phyloP scores from a whole-genome alignment of 2,113 vertebrate genomes.

The Hiodon alosoides region DNA sequence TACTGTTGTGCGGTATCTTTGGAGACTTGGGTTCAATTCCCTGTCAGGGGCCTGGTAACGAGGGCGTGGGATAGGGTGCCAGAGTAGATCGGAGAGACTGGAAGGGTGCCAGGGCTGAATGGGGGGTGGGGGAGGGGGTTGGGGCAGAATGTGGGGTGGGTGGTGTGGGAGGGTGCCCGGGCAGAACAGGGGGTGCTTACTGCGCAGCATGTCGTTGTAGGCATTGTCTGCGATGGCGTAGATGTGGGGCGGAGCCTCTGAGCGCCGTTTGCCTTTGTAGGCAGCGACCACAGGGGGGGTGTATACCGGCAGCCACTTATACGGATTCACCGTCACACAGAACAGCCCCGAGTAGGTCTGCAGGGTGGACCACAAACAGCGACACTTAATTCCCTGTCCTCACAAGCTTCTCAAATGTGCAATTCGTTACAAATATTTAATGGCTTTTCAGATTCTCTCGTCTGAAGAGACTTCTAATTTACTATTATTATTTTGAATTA shows the following conservation, averaged over 20 bases:
- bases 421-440: background rate
- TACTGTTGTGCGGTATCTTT: too few relatives aligned
- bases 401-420: background rate
- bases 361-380: slow-evolving; percentile 15
- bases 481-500: too few relatives aligned
- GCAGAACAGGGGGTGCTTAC: slow-evolving; percentile 54
- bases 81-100: too few relatives aligned
- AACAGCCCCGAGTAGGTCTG: slow-evolving; percentile 93
- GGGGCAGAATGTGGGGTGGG: background rate
- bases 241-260: slow-evolving; percentile 81
- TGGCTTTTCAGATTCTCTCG: too few relatives aligned
- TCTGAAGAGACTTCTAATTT: too few relatives aligned
- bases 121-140: background rate
- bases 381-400: background rate
- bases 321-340: slow-evolving; percentile 91
- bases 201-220: slow-evolving; percentile 90
- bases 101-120: background rate
- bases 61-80: too few relatives aligned
- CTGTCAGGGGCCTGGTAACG: background rate
- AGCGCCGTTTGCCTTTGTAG: slow-evolving; percentile 86
- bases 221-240: slow-evolving; percentile 84
- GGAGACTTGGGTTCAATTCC: background rate
- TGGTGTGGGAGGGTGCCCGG: background rate
- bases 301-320: slow-evolving; percentile 94
- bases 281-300: slow-evolving; percentile 72